Evolutionary conservation across 1,140 invertebrate genomes (phyloP), one percentile per base, ranked within the genome.

Genomic region (Aphaenogaster rudis): DNA sequence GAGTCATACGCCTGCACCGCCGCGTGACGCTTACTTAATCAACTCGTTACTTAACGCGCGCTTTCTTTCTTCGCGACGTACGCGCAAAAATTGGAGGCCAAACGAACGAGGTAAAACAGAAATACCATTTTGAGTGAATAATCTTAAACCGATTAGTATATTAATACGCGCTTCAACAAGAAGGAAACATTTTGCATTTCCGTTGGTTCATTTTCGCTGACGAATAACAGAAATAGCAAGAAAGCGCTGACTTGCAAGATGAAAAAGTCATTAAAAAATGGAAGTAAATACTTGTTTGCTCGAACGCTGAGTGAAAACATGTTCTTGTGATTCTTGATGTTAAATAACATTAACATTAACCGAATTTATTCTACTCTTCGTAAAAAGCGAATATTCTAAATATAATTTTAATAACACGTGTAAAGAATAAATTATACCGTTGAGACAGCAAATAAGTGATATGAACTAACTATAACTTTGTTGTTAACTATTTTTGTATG

Each of bases 351-450:
- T 45, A 63, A 63, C 13, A 8, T 21, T 63, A 63, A 33, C 8
- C 7, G 3, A 8, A 72, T 72, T 72, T 45, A 78, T 45, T 63
- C 15, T 17, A n/a, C 17, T 48, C 0, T 78, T 45, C 1, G 5
- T 15, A 39, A 77, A 77, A 42, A 28, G 15, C 0, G 2, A 21
- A 57, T 57, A 74, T 13, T 59, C 36, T 67, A 67, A 57, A 42
- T 74, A 74, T 74, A 59, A 76, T 76, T 76, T 76, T 76, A 59
- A 76, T 76, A 59, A 13, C 13, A 13, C 2, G 17, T 13, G 5
- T 33, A 28, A 54, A 54, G 7, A 54, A 54, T 7, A 50, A 39
- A 69, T 69, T 78, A 13, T 80, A 52, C 13, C 4, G 45, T 67
- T 69, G 5, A 52, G n/a, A 48, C 11, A 45, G 5, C 33, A 0